Evolutionary conservation across 2,797 vertebrate genomes (phyloP), one percentile per base, ranked within the genome.

Genomic region (Cossypha dichroa): DNA sequence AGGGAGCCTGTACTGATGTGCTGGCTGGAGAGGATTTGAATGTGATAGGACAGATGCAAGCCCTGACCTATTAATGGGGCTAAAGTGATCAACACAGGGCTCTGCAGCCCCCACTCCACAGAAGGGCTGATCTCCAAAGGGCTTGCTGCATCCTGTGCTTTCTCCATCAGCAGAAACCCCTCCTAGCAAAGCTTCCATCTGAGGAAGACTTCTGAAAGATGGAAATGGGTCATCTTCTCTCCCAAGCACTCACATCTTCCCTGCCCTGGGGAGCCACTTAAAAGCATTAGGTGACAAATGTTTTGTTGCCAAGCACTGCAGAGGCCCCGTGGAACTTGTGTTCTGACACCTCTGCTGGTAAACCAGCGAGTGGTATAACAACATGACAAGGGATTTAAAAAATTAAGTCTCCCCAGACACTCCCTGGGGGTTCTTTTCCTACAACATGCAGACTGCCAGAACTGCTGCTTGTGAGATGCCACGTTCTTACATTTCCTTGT

Each of bases 351-450:
- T 93, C 72, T 93, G 49, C 69, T 88, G 54, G 76, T 67, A 90
- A 94, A 77, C 3, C 5, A 86, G 69, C 1, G 0, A 85, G 62
- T 38, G 46, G 75, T 66, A 63, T 5, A 75, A 80, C 10, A 76
- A 85, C 67, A 75, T 62, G 59, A 88, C 87, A 95, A 75, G 59
- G 60, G 78, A 96, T 94, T 85, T 76, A 91, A 93, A 97, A 82
- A 93, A 70, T 88, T 75, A 95, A 90, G 40, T 77, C 49, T 88
- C 85, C 59, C 56, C 43, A 86, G 89, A 76, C 41, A 13, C 14
- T 91, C 87, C 89, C 93, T 52, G 75, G 15, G 66, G 94, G 51
- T 84, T 29, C n/a, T 88, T 77, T 34, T 73, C 58, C 79, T 83
- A 62, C 26, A 62, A 84, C 48, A 73, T 0, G 6, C 45, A 73